Conservation (phyloP, 2,797 vertebrate genomes). For the Rachycentron canadum region DNA sequence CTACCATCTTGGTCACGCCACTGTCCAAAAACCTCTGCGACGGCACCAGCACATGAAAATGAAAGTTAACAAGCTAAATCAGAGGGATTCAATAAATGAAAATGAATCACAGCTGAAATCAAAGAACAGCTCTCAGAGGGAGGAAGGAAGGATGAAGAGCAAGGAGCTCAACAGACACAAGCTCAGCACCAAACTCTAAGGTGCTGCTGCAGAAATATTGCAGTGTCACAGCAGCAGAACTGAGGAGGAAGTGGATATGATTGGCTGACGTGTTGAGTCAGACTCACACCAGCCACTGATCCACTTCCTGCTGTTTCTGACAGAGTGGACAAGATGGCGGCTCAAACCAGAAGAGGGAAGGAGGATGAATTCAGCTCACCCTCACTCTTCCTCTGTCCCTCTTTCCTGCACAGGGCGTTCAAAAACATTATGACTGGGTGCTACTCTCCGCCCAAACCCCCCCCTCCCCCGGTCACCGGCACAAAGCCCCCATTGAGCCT, state of each 20-base stretch:
- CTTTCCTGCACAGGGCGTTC: constrained; percentile 29
- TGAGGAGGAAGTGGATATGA: too few relatives aligned
- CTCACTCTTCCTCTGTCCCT: neutral
- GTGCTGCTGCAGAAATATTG: neutral
- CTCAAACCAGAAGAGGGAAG: neutral
- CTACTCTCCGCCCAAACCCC: constrained; percentile 58
- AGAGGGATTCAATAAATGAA: neutral
- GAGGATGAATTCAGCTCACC: neutral
- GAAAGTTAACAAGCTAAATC: too few relatives aligned
- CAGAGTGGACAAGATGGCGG: too few relatives aligned
- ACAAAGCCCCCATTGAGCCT: constrained; percentile 85
- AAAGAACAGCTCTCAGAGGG: neutral
- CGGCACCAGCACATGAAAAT: neutral
- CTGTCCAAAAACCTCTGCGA: constrained; percentile 4
- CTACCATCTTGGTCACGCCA: constrained; percentile 13
- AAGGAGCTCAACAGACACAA: neutral
- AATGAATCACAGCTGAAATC: neutral
- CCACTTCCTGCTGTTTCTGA: neutral
- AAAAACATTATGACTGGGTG: constrained; percentile 79
- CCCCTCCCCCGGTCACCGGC: constrained; percentile 43
- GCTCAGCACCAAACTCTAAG: neutral
- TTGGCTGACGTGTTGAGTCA: neutral
- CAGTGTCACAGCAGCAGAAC: too few relatives aligned
- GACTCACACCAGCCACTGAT: neutral
- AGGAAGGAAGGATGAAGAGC: neutral